A percentile compares a stretch with the other conserved stretches of the same genome.
phyloP scores from a whole-genome alignment of 2,113 vertebrate genomes.

The human region DNA sequence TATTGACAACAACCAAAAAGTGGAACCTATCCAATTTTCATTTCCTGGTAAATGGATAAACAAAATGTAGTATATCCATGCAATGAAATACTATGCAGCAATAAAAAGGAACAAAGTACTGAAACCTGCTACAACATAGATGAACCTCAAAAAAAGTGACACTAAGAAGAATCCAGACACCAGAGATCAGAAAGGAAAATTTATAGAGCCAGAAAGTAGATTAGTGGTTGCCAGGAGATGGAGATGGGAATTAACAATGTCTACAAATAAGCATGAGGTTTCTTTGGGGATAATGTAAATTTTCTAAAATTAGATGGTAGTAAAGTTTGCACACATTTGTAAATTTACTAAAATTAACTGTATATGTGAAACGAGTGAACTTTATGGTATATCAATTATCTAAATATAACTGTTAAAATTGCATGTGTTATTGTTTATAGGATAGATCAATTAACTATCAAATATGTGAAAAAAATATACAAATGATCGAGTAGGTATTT shows the following conservation, averaged over 20 bases:
- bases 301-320: neutral
- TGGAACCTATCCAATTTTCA: neutral
- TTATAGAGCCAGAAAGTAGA: neutral
- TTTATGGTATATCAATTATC: neutral
- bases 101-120: neutral
- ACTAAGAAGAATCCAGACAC: neutral
- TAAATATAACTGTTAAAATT: neutral
- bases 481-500: neutral
- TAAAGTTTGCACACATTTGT: neutral
- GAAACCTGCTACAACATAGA: neutral
- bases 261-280: neutral
- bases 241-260: no score
- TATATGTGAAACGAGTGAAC: neutral
- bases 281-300: neutral
- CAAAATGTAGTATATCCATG: neutral
- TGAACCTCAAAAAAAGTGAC: neutral
- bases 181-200: neutral
- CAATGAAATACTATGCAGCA: neutral
- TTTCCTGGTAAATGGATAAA: neutral
- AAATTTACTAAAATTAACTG: neutral
- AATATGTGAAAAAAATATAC: neutral
- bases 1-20: neutral
- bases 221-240: neutral
- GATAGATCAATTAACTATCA: neutral
- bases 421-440: neutral